Evolutionary conservation across 2,113 vertebrate genomes (phyloP).

Genomic region (Myotis davidii): DNA sequence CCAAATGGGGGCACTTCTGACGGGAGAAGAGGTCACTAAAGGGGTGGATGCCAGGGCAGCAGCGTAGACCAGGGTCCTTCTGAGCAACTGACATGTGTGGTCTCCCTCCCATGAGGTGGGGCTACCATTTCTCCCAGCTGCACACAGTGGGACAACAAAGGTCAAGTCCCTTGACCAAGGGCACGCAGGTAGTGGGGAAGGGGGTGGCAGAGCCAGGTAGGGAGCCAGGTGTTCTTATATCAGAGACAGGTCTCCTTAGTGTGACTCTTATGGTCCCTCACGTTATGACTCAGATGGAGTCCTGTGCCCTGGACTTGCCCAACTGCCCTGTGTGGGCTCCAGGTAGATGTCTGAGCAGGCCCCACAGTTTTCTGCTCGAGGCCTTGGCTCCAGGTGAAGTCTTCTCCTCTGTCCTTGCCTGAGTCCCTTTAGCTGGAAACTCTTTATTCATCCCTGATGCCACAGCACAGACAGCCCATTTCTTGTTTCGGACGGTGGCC

Average conservation of each 20-base stretch:
- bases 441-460: background rate
- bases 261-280: background rate
- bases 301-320: background rate
- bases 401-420: background rate
- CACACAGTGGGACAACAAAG: background rate
- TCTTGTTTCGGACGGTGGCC: rapidly evolving
- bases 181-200: background rate
- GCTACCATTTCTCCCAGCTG: background rate
- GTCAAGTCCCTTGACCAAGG: background rate
- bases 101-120: background rate
- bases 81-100: background rate
- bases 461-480: background rate
- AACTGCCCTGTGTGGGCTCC: background rate
- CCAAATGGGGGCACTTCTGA: no score
- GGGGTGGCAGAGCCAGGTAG: background rate
- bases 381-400: background rate
- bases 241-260: background rate
- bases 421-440: background rate
- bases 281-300: background rate
- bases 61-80: background rate
- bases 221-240: background rate
- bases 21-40: background rate
- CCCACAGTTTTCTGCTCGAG: background rate
- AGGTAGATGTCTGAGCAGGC: background rate
- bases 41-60: background rate